Base-by-base conservation (phyloP, 2,797 vertebrate species). In the Otus scops region DNA sequence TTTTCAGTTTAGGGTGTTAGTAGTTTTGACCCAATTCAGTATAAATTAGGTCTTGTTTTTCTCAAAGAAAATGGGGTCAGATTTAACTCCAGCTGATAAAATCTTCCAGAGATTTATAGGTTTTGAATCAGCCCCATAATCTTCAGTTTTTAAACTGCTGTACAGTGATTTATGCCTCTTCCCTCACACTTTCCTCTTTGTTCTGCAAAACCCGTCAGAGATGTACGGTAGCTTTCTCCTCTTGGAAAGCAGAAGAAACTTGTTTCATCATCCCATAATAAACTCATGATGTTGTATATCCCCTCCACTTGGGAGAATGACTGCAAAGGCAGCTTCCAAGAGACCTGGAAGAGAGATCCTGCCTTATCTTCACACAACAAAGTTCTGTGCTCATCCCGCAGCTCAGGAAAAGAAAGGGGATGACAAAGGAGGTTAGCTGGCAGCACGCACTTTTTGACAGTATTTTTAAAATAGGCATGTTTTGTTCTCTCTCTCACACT, bases 301-400 rank as follows among this genome's bases (percentile, higher is more conserved):
- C 20, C 26, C 30, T 61, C 36, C 0, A 1, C 32, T 45, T 34
- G 21, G 38, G 39, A 53, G 24, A 61, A 27, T 0, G 1, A 26
- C 21, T 16, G 47, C 47, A 34, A 41, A 67, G 21, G 28, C 45
- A 36, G 9, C 0, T 0, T 39, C 59, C n/a, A 32, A 8, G 60
- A 32, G 59, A 39, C 10, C 9, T 4, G 4, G 30, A 36, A 26
- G 39, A 36, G 39, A 69, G 22, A 23, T 10, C 41, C 38, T 41
- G 17, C 67, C 59, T 48, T 5, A 6, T 21, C 50, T 32, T 43
- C 56, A 32, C 18, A 19, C 30, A 27, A 11, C 7, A 6, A 15
- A 27, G 41, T 6, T 36, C 32, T 41, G 15, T 36, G 17, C 38
- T 36, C 47, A 30, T 27, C 51, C 21, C 18, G 1, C 21, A 41